Evolutionary conservation across 1,140 invertebrate species (phyloP), one percentile per base, ranked within the genome.

Genomic region (Brachionus asplanchnoidis): DNA sequence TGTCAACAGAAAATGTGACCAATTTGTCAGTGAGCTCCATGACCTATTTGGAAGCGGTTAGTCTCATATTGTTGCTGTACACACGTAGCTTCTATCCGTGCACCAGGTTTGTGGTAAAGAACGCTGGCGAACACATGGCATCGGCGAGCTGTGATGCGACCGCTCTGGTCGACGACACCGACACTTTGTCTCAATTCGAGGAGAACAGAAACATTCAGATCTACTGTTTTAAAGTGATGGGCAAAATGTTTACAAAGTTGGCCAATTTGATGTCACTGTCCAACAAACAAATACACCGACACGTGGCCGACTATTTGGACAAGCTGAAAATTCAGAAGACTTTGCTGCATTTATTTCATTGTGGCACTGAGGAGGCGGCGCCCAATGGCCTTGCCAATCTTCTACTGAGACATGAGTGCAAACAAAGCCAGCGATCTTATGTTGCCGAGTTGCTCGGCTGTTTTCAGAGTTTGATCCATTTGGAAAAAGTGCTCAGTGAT

Each of bases 191-290:
- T 7, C 50, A 80, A 1, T 60, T 80, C 28, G 40, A 80, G 42
- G 77, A 60, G n/a, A 80, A 80, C 60, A 3, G 65, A 11, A 70
- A 84, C 20, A 46, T 84, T 36, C 82, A 84, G n/a, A 68, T 84
- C 1, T 68, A 42, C 23, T 84, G 46, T 12, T 73, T 84, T 26
- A 68, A 68, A 70, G 44, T 84, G 17, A 20, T 84, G 23, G n/a
- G 5, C 7, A 44, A 26, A 68, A 65, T 84, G 26, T 73, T 68
- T 20, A 26, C 23, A 4, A 17, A 56, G 12, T 44, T 84, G 11
- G 26, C n/a, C 17, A 6, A 12, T 0, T 28, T 82, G 8, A 40
- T 82, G 23, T 26, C 20, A 14, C 23, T 46, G 8, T 12, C 8
- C n/a, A 50, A 7, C 20, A 77, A 77, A 50, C 73, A 20, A 44